Evolutionary conservation across 2,797 vertebrate genomes (phyloP).

Genomic region (Cygnus olor): DNA sequence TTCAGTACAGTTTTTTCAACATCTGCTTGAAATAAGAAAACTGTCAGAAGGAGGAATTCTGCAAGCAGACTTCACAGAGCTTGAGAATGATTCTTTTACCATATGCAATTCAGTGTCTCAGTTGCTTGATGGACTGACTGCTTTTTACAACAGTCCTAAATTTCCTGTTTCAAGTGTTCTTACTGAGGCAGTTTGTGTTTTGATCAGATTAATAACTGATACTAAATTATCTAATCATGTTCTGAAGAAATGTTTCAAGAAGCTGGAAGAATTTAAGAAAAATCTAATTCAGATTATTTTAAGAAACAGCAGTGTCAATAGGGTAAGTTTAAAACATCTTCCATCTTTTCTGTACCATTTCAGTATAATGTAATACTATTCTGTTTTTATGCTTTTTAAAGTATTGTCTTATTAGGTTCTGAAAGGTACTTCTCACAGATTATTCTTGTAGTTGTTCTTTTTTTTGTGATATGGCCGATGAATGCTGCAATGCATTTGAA

Average conservation of each 20-base stretch:
- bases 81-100: slow-evolving; percentile 71
- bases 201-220: slow-evolving; percentile 73
- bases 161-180: slow-evolving; percentile 70
- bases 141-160: slow-evolving; percentile 75
- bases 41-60: slow-evolving; percentile 51
- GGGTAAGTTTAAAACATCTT: slow-evolving; percentile 75
- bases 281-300: slow-evolving; percentile 76
- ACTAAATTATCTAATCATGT: slow-evolving; percentile 69
- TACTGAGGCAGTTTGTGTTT: slow-evolving; percentile 73
- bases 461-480: not conserved
- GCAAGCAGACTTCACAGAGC: slow-evolving; percentile 68
- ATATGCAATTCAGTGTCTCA: slow-evolving; percentile 81
- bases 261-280: slow-evolving; percentile 80
- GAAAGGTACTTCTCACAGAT: not conserved
- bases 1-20: slow-evolving; percentile 86
- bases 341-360: not conserved
- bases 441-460: not conserved
- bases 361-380: not conserved
- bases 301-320: slow-evolving; percentile 69
- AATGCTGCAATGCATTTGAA: not conserved
- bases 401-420: not conserved
- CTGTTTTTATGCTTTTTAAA: not conserved
- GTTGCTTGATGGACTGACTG: slow-evolving; percentile 83
- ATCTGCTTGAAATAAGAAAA: slow-evolving; percentile 81
- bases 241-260: slow-evolving; percentile 77